Percentiles rank a stretch among this genome's conserved stretches.
These are phyloP conservation scores for Hydractinia echinata DNA, from an alignment of 30 jellyfish, hydroid and myxozoan genomes.

Conservation along the genomic window DNA sequence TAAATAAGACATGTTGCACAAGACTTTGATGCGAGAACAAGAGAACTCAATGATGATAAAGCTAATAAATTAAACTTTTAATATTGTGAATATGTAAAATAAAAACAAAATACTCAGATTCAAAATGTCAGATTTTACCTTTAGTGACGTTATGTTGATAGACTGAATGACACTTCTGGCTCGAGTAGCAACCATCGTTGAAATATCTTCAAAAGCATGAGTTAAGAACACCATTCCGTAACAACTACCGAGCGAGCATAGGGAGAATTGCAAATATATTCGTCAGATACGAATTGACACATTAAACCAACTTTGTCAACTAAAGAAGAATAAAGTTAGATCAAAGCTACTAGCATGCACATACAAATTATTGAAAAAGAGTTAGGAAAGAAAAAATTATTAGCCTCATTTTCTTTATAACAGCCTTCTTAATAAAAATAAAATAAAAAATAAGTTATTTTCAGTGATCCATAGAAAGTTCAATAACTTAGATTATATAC, in stretches of 20 bases:
- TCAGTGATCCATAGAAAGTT: no score
- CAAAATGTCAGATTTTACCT: constrained; percentile 34
- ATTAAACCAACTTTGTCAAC: constrained; percentile 85
- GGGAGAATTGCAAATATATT: background rate
- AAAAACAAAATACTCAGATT: background rate
- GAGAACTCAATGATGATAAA: background rate
- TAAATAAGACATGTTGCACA: background rate
- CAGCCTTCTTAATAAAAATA: no score
- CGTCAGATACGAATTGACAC: constrained; percentile 68
- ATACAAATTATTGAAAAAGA: background rate
- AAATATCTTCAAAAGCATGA: constrained; percentile 76
- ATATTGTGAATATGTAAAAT: background rate
- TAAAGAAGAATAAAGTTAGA: constrained; percentile 25
- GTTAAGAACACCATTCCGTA: constrained; percentile 62
- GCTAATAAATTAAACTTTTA: background rate
- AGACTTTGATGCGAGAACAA: no score
- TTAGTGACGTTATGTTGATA: constrained; percentile 58
- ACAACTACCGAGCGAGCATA: constrained; percentile 67
- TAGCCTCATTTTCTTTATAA: no score
- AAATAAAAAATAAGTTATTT: no score
- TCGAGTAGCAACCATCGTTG: constrained; percentile 65
- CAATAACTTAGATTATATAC: constrained; percentile 32
- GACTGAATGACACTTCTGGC: constrained; percentile 80
- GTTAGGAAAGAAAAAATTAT: no score
- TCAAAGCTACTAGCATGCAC: background rate